phyloP scores from a whole-genome alignment of 2,797 vertebrate species.

The Falco columbarius region DNA sequence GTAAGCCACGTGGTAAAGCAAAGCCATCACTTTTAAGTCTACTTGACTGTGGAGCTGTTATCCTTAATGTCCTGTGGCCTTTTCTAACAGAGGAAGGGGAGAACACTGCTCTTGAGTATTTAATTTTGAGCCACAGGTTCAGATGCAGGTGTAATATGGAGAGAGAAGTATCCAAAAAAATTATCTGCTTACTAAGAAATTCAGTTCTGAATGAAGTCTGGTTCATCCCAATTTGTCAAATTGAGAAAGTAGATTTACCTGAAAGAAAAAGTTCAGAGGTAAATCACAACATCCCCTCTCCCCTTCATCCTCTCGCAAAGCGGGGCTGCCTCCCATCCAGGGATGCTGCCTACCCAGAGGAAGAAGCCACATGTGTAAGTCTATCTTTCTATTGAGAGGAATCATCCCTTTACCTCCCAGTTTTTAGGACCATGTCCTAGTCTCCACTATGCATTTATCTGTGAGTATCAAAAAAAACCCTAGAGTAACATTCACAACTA shows the following conservation, averaged over 20 bases:
- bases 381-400: background rate
- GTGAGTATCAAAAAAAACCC: background rate
- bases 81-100: background rate
- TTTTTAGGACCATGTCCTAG: background rate
- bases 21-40: background rate
- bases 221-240: background rate
- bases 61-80: background rate
- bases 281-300: background rate
- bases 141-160: background rate
- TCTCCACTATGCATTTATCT: background rate
- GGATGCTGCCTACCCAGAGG: background rate
- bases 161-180: background rate
- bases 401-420: background rate
- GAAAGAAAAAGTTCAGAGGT: background rate
- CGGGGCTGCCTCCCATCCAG: background rate
- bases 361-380: background rate
- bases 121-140: background rate
- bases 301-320: background rate
- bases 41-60: background rate
- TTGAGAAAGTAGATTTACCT: background rate
- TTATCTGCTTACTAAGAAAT: background rate
- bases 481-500: background rate
- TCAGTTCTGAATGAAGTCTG: background rate
- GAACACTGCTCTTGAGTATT: background rate
- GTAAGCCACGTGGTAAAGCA: background rate